A percentile compares a stretch with the other conserved stretches of the same genome.
phyloP scores from a whole-genome alignment of 2,113 vertebrate genomes.

The Lucifuga dentata region DNA sequence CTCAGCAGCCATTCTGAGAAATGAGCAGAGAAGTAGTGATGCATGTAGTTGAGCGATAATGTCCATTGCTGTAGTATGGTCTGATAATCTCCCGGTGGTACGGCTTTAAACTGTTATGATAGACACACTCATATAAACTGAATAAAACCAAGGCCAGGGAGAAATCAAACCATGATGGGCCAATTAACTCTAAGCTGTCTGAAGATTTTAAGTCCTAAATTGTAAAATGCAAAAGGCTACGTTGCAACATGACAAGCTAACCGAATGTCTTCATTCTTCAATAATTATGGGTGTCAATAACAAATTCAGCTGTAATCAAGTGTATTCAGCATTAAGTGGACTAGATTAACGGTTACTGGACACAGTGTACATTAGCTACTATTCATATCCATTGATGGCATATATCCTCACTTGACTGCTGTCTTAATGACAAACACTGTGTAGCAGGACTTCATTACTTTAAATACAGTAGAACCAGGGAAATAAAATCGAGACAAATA shows the following conservation, averaged over 20 bases:
- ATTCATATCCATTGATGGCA: conserved; percentile 12
- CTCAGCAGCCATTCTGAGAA: conserved; percentile 71
- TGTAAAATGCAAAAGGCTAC: conserved; percentile 9
- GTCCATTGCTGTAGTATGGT: conserved; percentile 67
- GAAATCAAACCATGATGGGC: conserved; percentile 68
- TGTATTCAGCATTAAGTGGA: conserved; percentile 51
- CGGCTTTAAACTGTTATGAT: conserved; percentile 74
- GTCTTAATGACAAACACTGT: conserved; percentile 23
- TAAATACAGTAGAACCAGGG: too few relatives aligned
- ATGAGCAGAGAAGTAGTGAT: conserved; percentile 70
- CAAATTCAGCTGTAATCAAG: conserved; percentile 45
- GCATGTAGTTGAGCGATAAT: conserved; percentile 78
- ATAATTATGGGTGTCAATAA: conserved; percentile 22
- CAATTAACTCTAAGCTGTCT: conserved; percentile 70
- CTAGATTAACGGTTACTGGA: conserved; percentile 40
- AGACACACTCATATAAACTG: conserved; percentile 65
- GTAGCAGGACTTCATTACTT: conserved; percentile 29
- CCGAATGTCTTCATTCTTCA: conserved; percentile 43
- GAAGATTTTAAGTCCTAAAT: conserved; percentile 56
- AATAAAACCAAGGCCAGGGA: conserved; percentile 69
- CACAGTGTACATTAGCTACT: conserved; percentile 5
- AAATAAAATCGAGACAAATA: too few relatives aligned
- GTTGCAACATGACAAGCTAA: conserved; percentile 37
- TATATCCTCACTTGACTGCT: background rate
- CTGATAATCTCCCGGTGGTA: conserved; percentile 76